Percentiles rank a stretch among this genome's conserved stretches.
phyloP scores from a whole-genome alignment of 2,888 invertebrate species.

The Scrobipalpa costella region DNA sequence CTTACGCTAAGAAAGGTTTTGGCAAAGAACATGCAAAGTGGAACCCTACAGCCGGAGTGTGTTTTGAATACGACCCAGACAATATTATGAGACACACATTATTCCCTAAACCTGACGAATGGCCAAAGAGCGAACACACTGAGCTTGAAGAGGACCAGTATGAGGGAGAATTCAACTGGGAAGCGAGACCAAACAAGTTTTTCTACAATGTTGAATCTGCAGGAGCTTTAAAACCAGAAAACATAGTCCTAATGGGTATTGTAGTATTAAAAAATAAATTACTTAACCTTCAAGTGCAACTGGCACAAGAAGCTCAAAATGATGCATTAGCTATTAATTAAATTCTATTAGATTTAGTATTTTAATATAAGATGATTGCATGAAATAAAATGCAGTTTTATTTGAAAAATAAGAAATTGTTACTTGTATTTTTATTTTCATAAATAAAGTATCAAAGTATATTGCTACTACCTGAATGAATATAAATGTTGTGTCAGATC shows the following conservation, averaged over 20 bases:
- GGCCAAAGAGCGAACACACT: conserved; percentile 99
- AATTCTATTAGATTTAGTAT: conserved; percentile 35
- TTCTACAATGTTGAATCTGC: conserved; percentile 98
- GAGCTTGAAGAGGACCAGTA: conserved; percentile 95
- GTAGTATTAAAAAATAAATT: conserved; percentile 96
- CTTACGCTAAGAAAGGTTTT: conserved; percentile 98
- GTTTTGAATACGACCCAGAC: conserved; percentile 99
- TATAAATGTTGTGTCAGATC: no score
- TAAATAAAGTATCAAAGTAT: no score
- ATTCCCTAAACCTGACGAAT: conserved; percentile 98
- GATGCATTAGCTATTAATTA: conserved; percentile 89
- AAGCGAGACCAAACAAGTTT: conserved; percentile 97
- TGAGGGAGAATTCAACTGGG: conserved; percentile 96
- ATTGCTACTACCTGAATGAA: no score
- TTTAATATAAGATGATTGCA: neutral
- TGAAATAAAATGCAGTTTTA: neutral
- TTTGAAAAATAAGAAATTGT: no score
- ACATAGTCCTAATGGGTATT: conserved; percentile 97
- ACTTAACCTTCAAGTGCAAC: conserved; percentile 95
- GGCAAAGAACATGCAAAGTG: conserved; percentile 99
- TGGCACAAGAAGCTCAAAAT: conserved; percentile 92
- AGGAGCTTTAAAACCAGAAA: conserved; percentile 97
- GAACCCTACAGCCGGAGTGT: conserved; percentile 99
- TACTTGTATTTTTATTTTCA: no score
- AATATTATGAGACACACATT: conserved; percentile 97